Evolutionary conservation across 2,113 vertebrate species (phyloP).

Genomic region (Malurus melanocephalus): DNA sequence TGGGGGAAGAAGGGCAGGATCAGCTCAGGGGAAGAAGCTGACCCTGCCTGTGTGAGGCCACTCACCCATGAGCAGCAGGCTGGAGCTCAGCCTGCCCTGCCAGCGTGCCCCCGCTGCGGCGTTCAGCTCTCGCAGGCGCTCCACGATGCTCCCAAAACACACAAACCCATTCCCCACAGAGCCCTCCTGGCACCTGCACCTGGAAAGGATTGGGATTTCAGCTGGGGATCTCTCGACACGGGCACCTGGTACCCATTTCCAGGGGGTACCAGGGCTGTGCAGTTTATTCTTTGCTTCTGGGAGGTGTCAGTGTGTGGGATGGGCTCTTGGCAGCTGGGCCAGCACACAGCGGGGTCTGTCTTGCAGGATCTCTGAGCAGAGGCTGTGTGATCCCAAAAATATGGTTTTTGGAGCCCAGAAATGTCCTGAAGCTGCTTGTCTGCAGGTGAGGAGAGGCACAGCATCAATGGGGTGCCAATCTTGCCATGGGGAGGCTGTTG

Average conservation of each 20-base stretch:
- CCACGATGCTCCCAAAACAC: constrained; percentile 87
- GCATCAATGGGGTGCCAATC: background rate
- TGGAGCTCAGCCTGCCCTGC: constrained; percentile 81
- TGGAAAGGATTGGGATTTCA: constrained; percentile 24
- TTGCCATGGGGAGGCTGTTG: fast-evolving
- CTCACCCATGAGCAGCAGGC: constrained; percentile 83
- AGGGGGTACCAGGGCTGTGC: fast-evolving
- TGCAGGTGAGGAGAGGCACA: background rate
- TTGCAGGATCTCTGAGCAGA: background rate
- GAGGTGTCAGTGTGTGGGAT: background rate
- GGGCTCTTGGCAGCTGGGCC: background rate
- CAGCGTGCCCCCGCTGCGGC: constrained; percentile 75
- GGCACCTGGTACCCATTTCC: background rate
- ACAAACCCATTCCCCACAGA: constrained; percentile 80
- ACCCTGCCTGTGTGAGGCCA: background rate
- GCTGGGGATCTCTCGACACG: background rate
- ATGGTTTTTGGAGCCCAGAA: background rate
- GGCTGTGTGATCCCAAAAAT: background rate
- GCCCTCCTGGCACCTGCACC: constrained; percentile 81
- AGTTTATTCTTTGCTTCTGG: background rate
- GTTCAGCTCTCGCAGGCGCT: constrained; percentile 82
- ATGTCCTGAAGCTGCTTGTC: background rate
- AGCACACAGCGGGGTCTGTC: fast-evolving
- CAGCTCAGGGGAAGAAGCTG: background rate
- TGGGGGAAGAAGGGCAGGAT: background rate